Percentiles rank a stretch among this genome's conserved stretches.
Evolutionary conservation across 2,113 vertebrate genomes (phyloP).

Genomic region (Nyctereutes procyonoides): DNA sequence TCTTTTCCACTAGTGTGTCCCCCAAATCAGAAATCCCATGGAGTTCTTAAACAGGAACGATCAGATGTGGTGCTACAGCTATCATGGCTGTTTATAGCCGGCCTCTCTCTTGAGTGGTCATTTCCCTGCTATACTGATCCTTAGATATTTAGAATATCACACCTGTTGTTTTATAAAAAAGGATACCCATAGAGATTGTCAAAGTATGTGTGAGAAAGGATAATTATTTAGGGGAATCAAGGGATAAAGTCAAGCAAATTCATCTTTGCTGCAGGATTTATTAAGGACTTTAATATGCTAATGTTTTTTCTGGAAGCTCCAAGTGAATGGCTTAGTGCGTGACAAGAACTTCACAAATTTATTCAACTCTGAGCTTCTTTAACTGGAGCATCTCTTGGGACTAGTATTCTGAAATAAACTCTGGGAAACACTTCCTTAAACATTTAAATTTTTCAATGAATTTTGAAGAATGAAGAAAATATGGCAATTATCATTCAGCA

Average conservation of each 20-base stretch:
- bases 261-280: neutral
- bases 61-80: neutral
- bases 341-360: neutral
- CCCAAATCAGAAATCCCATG: neutral
- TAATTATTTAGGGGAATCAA: neutral
- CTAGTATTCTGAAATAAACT: neutral
- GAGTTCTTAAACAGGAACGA: neutral
- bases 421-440: neutral
- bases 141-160: neutral
- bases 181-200: neutral
- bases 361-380: neutral
- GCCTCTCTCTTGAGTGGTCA: neutral
- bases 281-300: neutral
- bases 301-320: neutral
- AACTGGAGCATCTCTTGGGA: neutral
- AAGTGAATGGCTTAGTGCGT: neutral
- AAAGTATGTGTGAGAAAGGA: neutral
- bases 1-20: neutral
- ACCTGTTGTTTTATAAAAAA: neutral
- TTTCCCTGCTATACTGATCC: neutral
- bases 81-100: neutral
- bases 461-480: constrained; percentile 34
- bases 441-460: neutral
- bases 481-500: constrained; percentile 75
- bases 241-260: neutral